Conservation (phyloP, 2,888 invertebrate species). For the Machimus atricapillus region DNA sequence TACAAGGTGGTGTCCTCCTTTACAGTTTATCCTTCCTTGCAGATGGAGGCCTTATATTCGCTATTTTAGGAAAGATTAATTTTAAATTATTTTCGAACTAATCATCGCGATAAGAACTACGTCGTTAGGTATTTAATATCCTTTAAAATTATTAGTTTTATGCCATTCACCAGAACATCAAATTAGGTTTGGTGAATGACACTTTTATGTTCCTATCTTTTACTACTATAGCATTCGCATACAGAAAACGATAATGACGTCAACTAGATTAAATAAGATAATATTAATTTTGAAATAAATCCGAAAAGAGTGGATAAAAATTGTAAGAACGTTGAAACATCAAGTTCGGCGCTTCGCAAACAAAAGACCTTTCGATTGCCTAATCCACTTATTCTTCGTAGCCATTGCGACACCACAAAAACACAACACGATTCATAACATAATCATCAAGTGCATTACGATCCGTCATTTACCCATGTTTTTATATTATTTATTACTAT, state of each 20-base stretch:
- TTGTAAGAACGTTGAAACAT: background rate
- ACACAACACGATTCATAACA: background rate
- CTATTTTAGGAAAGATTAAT: background rate
- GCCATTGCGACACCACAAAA: background rate
- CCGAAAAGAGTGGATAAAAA: background rate
- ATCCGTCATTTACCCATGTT: background rate
- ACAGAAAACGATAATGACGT: background rate
- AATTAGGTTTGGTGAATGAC: background rate
- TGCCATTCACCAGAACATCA: background rate
- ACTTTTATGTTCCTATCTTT: background rate
- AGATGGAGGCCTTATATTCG: background rate
- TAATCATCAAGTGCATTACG: conserved; percentile 17
- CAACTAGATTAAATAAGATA: background rate
- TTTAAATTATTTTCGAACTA: background rate
- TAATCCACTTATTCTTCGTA: background rate
- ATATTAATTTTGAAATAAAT: background rate
- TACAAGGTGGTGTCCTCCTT: too few species aligned
- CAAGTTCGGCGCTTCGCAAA: background rate
- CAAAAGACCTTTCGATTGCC: background rate
- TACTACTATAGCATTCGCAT: background rate
- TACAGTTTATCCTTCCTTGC: too few species aligned
- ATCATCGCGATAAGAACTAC: background rate
- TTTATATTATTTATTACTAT: conserved; percentile 14
- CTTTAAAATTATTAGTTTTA: background rate
- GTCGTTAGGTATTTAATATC: background rate